phyloP scores from a whole-genome alignment of 1,140 invertebrate species.

The Ganaspis sp. region DNA sequence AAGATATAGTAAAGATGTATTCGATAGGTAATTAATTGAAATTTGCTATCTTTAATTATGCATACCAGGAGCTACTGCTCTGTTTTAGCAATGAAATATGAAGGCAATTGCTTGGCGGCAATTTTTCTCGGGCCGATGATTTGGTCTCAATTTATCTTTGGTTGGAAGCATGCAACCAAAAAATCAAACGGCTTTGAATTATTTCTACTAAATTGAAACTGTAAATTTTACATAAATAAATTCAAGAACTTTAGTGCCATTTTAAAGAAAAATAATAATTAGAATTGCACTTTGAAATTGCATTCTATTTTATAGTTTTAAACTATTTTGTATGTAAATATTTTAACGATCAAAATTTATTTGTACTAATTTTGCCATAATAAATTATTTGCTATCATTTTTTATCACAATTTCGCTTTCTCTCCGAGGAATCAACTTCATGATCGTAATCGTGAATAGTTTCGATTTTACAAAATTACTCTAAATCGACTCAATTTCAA shows the following conservation, averaged over 20 bases:
- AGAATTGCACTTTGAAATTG: too few species aligned
- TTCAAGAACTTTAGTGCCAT: too few species aligned
- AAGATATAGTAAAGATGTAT: neutral
- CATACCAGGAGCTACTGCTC: neutral
- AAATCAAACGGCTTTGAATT: neutral
- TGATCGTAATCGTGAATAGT: too few species aligned
- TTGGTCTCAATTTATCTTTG: neutral
- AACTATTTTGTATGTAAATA: too few species aligned
- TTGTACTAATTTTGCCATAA: too few species aligned
- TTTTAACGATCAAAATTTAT: too few species aligned
- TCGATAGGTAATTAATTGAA: neutral
- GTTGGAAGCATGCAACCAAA: neutral
- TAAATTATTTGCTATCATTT: too few species aligned
- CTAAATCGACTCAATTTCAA: too few species aligned
- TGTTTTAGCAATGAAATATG: neutral
- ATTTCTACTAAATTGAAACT: neutral
- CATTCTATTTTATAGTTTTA: too few species aligned
- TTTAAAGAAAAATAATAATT: neutral
- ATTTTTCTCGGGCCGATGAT: slow-evolving; percentile 17
- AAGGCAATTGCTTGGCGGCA: neutral
- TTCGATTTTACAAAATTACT: too few species aligned
- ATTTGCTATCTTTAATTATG: neutral
- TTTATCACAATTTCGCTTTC: too few species aligned
- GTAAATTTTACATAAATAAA: neutral
- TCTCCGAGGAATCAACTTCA: too few species aligned